These are phyloP conservation scores for Chloroclysta siterata DNA, from an alignment of 2,888 invertebrate species.

Conservation along the genomic window DNA sequence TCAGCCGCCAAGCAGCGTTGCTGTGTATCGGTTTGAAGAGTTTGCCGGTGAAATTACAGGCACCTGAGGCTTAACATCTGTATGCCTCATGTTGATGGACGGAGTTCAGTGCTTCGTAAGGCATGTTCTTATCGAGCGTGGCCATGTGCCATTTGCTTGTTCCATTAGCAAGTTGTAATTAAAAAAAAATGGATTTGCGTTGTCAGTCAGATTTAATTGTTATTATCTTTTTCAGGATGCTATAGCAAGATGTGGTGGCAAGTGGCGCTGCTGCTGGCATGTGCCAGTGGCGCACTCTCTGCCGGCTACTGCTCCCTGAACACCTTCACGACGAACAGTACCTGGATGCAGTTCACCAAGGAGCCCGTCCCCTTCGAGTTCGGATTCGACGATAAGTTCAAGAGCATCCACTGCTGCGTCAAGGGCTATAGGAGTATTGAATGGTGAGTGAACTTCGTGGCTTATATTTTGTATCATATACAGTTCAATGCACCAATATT, in stretches of 20 bases:
- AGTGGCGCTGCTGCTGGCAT: slow-evolving; percentile 56
- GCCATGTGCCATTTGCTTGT: background rate
- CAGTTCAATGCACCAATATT: no score
- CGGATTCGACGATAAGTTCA: slow-evolving; percentile 88
- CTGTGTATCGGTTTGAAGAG: no score
- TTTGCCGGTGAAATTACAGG: no score
- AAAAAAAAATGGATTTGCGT: background rate
- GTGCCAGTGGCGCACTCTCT: slow-evolving; percentile 54
- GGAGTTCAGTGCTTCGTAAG: no score
- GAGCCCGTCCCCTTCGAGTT: slow-evolving; percentile 88
- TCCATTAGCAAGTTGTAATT: no score
- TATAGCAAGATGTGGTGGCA: slow-evolving; percentile 60
- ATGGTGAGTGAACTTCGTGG: slow-evolving; percentile 85
- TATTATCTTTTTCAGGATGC: slow-evolving; percentile 53
- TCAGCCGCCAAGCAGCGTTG: no score
- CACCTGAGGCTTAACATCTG: no score
- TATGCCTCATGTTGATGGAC: no score
- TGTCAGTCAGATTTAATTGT: background rate
- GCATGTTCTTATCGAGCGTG: no score
- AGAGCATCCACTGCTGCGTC: slow-evolving; percentile 91
- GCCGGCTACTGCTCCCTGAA: slow-evolving; percentile 86
- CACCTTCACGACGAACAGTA: slow-evolving; percentile 83
- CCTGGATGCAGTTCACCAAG: slow-evolving; percentile 90
- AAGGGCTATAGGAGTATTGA: slow-evolving; percentile 91
- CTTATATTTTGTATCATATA: background rate